Evolutionary conservation across 2,888 invertebrate species (phyloP).

Genomic region (Ornithoptera alexandrae): DNA sequence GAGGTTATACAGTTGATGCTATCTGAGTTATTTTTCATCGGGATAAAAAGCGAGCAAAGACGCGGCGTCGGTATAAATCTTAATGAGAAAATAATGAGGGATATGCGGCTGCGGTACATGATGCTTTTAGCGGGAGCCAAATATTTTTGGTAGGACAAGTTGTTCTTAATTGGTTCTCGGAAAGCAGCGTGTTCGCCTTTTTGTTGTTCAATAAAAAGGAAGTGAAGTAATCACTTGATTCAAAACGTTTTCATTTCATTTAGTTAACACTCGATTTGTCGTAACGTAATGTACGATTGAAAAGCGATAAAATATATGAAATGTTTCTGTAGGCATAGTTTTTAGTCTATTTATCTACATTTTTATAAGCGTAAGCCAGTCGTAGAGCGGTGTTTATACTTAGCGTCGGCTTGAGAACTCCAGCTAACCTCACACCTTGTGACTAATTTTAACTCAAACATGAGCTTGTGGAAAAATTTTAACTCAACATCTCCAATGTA

Average conservation of each 20-base stretch:
- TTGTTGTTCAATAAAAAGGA: slow-evolving; percentile 23
- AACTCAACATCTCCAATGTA: slow-evolving; percentile 36
- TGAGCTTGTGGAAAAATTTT: slow-evolving; percentile 53
- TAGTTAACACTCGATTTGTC: slow-evolving; percentile 8
- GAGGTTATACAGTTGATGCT: slow-evolving; percentile 29
- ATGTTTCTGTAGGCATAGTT: background rate
- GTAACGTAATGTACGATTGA: background rate
- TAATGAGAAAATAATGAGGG: slow-evolving; percentile 62
- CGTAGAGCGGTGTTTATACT: slow-evolving; percentile 41
- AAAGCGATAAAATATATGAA: background rate
- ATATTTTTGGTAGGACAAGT: slow-evolving; percentile 46
- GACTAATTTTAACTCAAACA: slow-evolving; percentile 51
- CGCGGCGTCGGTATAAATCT: slow-evolving; percentile 46
- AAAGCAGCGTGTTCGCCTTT: slow-evolving; percentile 40
- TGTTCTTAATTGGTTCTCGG: slow-evolving; percentile 55
- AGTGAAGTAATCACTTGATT: slow-evolving; percentile 18
- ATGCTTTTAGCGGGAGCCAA: slow-evolving; percentile 43
- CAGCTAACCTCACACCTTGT: slow-evolving; percentile 37
- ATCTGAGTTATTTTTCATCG: slow-evolving; percentile 34
- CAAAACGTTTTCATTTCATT: slow-evolving; percentile 12
- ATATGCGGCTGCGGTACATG: slow-evolving; percentile 40
- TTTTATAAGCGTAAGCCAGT: slow-evolving; percentile 26
- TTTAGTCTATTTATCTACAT: slow-evolving; percentile 4
- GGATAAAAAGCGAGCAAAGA: slow-evolving; percentile 33
- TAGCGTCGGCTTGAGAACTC: slow-evolving; percentile 50